A percentile compares a stretch with the other conserved stretches of the same genome.
These are phyloP conservation scores for Jordanella pulchra DNA, from an alignment of 2,797 vertebrate species.

Conservation along the genomic window DNA sequence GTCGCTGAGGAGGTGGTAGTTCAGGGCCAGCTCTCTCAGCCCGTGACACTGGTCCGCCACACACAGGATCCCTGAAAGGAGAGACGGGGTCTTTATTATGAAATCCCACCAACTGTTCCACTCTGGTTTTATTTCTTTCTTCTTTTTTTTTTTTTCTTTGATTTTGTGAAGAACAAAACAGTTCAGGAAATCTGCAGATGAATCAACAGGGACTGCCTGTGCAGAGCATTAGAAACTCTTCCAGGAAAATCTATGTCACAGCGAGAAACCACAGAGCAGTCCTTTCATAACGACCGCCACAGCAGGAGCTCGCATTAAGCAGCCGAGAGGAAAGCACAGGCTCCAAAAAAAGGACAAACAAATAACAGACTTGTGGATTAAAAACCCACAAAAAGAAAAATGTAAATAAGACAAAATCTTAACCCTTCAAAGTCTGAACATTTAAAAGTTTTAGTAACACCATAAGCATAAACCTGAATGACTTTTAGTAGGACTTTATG, in stretches of 20 bases:
- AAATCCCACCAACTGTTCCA: neutral
- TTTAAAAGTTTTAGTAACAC: neutral
- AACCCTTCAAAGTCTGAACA: neutral
- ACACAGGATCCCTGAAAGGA: slow-evolving; percentile 89
- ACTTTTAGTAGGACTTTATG: neutral
- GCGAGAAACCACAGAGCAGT: slow-evolving; percentile 11
- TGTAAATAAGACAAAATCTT: neutral
- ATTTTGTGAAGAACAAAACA: slow-evolving; percentile 3
- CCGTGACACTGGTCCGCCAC: slow-evolving; percentile 98
- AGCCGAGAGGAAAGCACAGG: slow-evolving; percentile 16
- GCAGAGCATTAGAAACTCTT: slow-evolving; percentile 4
- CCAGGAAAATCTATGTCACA: slow-evolving; percentile 30
- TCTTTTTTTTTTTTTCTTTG: neutral
- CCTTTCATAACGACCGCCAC: slow-evolving; percentile 9
- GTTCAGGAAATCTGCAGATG: neutral
- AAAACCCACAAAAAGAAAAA: neutral
- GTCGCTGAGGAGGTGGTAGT: slow-evolving; percentile 95
- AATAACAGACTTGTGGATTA: slow-evolving; percentile 11
- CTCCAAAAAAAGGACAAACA: neutral
- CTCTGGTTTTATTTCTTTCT: neutral
- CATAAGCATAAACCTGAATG: neutral
- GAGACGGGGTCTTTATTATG: neutral
- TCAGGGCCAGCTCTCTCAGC: slow-evolving; percentile 93
- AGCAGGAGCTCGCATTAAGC: slow-evolving; percentile 11
- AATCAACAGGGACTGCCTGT: slow-evolving; percentile 18